Evolutionary conservation across 2,113 vertebrate species (phyloP), one percentile per base, ranked within the genome.

Genomic region (Nestor notabilis): DNA sequence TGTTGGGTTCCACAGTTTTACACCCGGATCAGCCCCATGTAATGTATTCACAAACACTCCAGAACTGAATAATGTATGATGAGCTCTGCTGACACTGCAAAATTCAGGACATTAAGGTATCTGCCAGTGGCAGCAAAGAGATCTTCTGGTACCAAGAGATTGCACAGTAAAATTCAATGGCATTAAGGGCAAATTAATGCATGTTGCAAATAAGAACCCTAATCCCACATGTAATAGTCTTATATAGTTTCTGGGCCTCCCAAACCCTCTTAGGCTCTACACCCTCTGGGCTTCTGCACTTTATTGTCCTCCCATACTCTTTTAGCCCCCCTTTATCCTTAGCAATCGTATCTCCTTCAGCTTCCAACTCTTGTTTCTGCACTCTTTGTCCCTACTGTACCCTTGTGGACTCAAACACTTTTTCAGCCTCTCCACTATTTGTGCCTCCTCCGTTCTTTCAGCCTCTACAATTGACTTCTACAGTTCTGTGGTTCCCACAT

Each of bases 21-120:
- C 17, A 28, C 52, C 7, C 0, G 1, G 13, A 29, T 71, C 75
- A n/a, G n/a, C 17, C 33, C 27, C 0, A 0, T n/a, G 27, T 49
- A 66, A 65, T 35, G 43, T 33, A 77, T 66, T 85, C 46, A 55
- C n/a, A 49, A 71, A 23, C 17, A 31, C 33, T 55, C 75, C 60
- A 41, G 64, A 49, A n/a, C 17, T 85, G 14, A 77, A 85, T 77
- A 55, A 86, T 24, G 35, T 15, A 43, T 9, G 39, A 56, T 39
- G 28, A 82, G 41, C 28, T 25, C 31, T 61, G 76, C 86, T 68
- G 70, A 68, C 8, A 21, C 33, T 50, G 58, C 86, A 82, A 17
- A 61, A 68, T 20, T 46, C 64, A 56, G 70, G 70, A 10, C 0
- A 2, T 17, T 44, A 50, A 80, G 43, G 28, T 55, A 41, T 18